Evolutionary conservation across 2,888 invertebrate genomes (phyloP), one percentile per base, ranked within the genome.

Genomic region (Syrista parreyssii): DNA sequence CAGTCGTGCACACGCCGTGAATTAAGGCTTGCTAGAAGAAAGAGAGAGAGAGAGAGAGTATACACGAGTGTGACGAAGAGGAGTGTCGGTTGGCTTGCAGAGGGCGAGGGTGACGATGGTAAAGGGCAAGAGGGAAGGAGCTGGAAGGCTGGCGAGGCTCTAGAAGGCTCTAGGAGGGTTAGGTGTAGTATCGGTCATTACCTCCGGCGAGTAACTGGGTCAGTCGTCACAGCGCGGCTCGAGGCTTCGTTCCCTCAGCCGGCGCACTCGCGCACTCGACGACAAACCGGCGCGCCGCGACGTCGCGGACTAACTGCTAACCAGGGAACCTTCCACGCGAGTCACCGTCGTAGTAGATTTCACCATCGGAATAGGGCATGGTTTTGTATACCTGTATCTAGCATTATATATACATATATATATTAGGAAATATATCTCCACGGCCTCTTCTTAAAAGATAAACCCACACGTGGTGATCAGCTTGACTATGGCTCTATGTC

Each of bases 171-270:
- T 85, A 85, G 88, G 89, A 88, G 90, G 88, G 90, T 89, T 90
- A 88, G 89, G 89, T 88, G 89, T 88, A 89, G 91, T 91, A 91
- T 91, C 91, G 91, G 91, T 91, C 91, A 91, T 91, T 91, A 91
- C 91, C 91, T 91, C 89, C 90, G 84, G 82, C 86, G 87, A 88
- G 89, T 90, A 91, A 91, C 90, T 91, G 86, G 91, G 91, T 91
- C 91, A 91, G 91, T 91, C 91, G 91, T 90, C 91, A 88, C 89
- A 89, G 69, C 75, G 88, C 88, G 87, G 87, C 88, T 86, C 88
- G 88, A 86, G 89, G 86, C 55, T 75, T n/a, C 55, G 30, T 40
- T 11, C 74, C 75, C 74, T 55, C 55, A 4, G 31, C 32, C 71
- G 71, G 31, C 71, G 74, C 74, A 33, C 74, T n/a, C 1, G 74